Conservation (phyloP, 2,113 vertebrate species). For the Psittacula cyanocephala region DNA sequence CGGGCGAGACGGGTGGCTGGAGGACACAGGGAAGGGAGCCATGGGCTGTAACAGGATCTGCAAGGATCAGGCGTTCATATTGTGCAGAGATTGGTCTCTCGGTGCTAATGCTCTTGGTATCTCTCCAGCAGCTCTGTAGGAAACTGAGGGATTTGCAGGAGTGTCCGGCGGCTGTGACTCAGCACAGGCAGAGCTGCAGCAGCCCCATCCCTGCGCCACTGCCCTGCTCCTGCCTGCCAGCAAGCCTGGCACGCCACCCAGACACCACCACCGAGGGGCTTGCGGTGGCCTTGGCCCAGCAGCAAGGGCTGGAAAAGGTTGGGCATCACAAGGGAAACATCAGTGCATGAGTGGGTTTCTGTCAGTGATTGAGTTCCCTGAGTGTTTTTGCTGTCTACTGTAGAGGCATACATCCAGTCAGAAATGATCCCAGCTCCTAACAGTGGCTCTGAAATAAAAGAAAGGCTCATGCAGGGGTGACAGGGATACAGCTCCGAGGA, state of each 20-base stretch:
- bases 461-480: background rate
- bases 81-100: background rate
- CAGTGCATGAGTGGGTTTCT: background rate
- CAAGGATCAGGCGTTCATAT: background rate
- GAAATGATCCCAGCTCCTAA: background rate
- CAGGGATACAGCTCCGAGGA: background rate
- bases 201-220: background rate
- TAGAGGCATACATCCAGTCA: background rate
- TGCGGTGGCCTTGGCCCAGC: background rate
- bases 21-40: background rate
- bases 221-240: background rate
- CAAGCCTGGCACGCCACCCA: accelerated
- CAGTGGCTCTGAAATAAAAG: background rate
- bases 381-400: background rate
- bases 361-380: background rate
- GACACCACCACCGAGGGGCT: background rate
- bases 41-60: background rate
- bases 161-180: background rate
- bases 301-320: background rate
- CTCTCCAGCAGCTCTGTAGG: background rate
- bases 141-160: conserved; percentile 17
- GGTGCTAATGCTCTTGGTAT: conserved; percentile 27
- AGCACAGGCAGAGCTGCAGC: conserved; percentile 33
- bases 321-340: background rate
- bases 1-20: background rate